Conservation (phyloP, 2,797 vertebrate species). For the Phyllotis vaccarum region DNA sequence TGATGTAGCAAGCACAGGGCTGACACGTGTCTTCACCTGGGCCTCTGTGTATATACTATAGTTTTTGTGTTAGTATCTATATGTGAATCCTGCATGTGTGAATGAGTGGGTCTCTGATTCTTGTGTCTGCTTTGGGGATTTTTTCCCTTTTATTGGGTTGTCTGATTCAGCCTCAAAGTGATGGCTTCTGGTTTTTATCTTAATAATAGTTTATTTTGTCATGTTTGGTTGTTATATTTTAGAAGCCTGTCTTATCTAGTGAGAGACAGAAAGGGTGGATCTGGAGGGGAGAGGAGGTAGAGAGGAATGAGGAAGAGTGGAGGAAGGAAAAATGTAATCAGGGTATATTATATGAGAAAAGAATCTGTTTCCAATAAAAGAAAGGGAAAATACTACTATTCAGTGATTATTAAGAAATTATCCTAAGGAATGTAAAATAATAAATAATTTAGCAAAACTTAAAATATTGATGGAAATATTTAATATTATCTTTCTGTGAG, state of each 20-base stretch:
- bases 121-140: background rate
- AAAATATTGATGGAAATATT: background rate
- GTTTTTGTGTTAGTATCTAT: background rate
- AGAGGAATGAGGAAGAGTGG: no score
- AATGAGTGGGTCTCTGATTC: background rate
- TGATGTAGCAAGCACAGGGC: background rate
- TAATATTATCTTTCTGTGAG: background rate
- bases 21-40: no score
- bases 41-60: background rate
- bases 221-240: background rate
- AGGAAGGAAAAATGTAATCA: background rate
- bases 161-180: background rate
- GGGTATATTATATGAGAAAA: background rate
- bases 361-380: background rate
- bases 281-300: no score
- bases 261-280: background rate
- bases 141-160: background rate
- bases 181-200: background rate
- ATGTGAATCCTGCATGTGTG: background rate
- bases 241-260: background rate
- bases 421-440: background rate
- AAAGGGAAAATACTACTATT: background rate
- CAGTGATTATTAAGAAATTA: background rate
- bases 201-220: background rate
- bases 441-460: constrained; percentile 1